Base-by-base conservation (phyloP, 2,888 invertebrate genomes). In the Mythimna pallens region DNA sequence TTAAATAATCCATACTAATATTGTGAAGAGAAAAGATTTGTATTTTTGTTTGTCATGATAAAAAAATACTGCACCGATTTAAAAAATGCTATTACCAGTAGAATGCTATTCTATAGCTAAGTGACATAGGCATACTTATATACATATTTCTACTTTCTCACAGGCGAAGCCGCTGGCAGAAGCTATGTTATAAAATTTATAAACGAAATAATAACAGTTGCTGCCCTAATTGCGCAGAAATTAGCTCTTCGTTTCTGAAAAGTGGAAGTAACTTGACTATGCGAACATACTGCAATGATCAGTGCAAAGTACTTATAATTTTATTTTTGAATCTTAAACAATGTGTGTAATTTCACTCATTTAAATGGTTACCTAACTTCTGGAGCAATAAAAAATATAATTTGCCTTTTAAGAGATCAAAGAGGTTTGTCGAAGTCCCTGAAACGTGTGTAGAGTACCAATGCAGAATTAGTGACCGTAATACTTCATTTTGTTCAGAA, bases 401-500 rank as follows among this genome's bases (percentile, higher is more conserved):
- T 68, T 36, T 7, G 7, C 12, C 14, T 36, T 50, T 14, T 36
- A 66, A 36, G 64, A 14, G n/a, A 55, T 5, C 12, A 59, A 36
- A 36, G 36, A 59, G 12, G 17, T 25, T 58, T 40, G 3, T 65
- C 14, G 40, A 54, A 59, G 34, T n/a, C 52, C 12, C 52, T 47
- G 34, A 30, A 25, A 40, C n/a, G 40, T 40, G 20, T 22, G 14
- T 22, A 10, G 14, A 43, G 20, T 36, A 47, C 30, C 20, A 55
- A 52, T 25, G 22, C 17, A 75, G 43, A 34, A 62, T 30, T 30
- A 30, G n/a, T 61, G 61, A 14, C 10, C 34, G 59, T 14, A 12
- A 25, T 47, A 63, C 34, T 63, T 43, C 30, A 64, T 68, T 65
- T 70, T 10, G 30, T 34, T 69, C 70, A 70, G 68, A 65, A 59